phyloP scores from a whole-genome alignment of 2,888 invertebrate genomes.

The Anoplius nigerrimus region DNA sequence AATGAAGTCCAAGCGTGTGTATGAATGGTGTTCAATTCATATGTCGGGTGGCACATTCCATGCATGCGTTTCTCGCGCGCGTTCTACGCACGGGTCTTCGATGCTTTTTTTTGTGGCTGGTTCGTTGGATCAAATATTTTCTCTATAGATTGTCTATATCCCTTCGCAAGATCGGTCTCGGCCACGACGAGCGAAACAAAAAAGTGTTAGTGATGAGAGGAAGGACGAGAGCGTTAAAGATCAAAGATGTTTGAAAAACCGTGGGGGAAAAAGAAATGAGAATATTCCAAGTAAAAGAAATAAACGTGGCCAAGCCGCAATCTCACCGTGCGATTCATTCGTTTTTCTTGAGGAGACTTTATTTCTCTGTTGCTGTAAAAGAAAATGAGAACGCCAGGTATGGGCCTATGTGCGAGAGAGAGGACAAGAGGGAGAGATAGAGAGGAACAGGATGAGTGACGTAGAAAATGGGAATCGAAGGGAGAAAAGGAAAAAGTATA shows the following conservation, averaged over 20 bases:
- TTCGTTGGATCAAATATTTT: slow-evolving; percentile 69
- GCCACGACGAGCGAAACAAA: background rate
- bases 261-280: slow-evolving; percentile 12
- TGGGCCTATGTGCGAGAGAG: no score
- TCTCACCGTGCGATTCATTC: slow-evolving; percentile 33
- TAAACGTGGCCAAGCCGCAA: slow-evolving; percentile 30
- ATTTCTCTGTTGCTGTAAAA: slow-evolving; percentile 47
- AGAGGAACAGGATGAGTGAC: slow-evolving; percentile 25
- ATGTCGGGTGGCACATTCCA: slow-evolving; percentile 16
- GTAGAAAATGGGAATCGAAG: no score
- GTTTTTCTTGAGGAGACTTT: slow-evolving; percentile 46
- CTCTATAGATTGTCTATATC: slow-evolving; percentile 46
- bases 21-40: slow-evolving; percentile 36
- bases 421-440: slow-evolving; percentile 22
- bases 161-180: slow-evolving; percentile 37
- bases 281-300: slow-evolving; percentile 6
- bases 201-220: no score
- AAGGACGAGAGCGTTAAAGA: slow-evolving; percentile 22
- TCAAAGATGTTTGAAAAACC: no score
- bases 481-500: slow-evolving; percentile 20
- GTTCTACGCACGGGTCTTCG: slow-evolving; percentile 38
- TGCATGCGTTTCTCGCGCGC: slow-evolving; percentile 21
- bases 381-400: slow-evolving; percentile 23
- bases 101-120: slow-evolving; percentile 61
- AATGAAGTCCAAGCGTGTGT: slow-evolving; percentile 33